Evolutionary conservation across 2,797 vertebrate genomes (phyloP).

Genomic region (Numenius phaeopus): DNA sequence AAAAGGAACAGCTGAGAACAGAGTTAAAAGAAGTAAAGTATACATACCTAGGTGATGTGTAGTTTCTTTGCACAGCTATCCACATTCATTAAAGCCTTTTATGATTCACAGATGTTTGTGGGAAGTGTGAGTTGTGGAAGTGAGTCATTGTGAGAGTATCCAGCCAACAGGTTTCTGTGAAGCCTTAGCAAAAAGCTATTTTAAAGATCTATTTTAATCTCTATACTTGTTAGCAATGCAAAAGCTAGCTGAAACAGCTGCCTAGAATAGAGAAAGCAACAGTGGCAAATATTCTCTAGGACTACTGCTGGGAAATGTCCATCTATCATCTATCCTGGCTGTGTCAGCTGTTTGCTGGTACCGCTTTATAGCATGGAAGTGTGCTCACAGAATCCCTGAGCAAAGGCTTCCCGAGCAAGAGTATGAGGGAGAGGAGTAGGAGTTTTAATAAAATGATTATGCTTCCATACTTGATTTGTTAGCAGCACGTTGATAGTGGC

Average conservation of each 20-base stretch:
- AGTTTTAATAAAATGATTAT: neutral
- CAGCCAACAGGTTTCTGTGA: constrained; percentile 53
- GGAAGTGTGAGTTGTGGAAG: constrained; percentile 53
- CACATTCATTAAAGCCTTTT: constrained; percentile 51
- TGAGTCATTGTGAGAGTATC: constrained; percentile 53
- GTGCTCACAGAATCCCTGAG: neutral
- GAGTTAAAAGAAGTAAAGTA: constrained; percentile 24
- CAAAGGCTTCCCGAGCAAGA: neutral
- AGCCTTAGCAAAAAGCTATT: constrained; percentile 55
- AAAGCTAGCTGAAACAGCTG: constrained; percentile 61
- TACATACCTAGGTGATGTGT: constrained; percentile 39
- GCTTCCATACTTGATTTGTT: neutral
- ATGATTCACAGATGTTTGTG: constrained; percentile 65
- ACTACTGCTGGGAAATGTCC: constrained; percentile 23
- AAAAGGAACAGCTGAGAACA: constrained; percentile 40
- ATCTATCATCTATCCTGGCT: neutral
- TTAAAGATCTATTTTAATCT: constrained; percentile 61
- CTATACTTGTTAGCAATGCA: constrained; percentile 60
- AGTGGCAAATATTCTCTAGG: constrained; percentile 33
- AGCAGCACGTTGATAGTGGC: neutral
- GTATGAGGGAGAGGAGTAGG: neutral
- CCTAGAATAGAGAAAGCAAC: constrained; percentile 38
- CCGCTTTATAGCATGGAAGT: neutral
- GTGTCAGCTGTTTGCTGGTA: neutral
- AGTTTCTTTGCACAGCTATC: constrained; percentile 2